Evolutionary conservation across 2,113 vertebrate genomes (phyloP), one percentile per base, ranked within the genome.

Genomic region (Chaenocephalus aceratus): DNA sequence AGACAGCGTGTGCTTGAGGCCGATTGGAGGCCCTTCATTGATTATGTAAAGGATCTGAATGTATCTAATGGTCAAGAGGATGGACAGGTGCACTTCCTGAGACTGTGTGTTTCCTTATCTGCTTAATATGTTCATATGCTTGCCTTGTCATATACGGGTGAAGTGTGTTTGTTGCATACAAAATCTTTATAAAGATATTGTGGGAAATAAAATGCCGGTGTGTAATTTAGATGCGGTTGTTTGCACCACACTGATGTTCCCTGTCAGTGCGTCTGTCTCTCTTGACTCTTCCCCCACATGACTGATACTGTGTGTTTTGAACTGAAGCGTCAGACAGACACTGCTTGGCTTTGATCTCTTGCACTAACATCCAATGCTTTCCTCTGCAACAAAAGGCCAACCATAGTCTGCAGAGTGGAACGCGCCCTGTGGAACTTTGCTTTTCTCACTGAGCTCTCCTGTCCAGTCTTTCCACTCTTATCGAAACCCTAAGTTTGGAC

Each of bases 351-450:
- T 74, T 45, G 30, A 30, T 74, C 21, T 34, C 3, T 54, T 54
- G 48, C 21, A 54, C 9, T 30, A 13, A 44, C 10, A 8, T 54
- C 59, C 30, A 23, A 52, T 5, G 52, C 18, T 62, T 54, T 64
- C 72, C 72, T 16, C 10, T 10, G 60, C 60, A 63, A 63, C 72
- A 63, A 74, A 64, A 56, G 60, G 15, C 6, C 6, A 54, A 63
- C 60, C 72, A 13, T 49, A 63, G 60, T 18, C 71, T 21, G 71
- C n/a, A 58, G 10, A 21, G 46, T 5, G 0, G 48, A 62, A 41
- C 30, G 9, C 71, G 1, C 71, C 58, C 71, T 23, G 18, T 23
- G 5, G 7, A 53, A 3, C 14, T 8, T 45, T 6, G 46, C 13
- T 11, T 4, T 3, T 4, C 15, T 63, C 36, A 9, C 49, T 12